A percentile compares a stretch with the other conserved stretches of the same genome.
Conservation (phyloP, 2,113 vertebrate genomes). For the Xenopus laevis region DNA sequence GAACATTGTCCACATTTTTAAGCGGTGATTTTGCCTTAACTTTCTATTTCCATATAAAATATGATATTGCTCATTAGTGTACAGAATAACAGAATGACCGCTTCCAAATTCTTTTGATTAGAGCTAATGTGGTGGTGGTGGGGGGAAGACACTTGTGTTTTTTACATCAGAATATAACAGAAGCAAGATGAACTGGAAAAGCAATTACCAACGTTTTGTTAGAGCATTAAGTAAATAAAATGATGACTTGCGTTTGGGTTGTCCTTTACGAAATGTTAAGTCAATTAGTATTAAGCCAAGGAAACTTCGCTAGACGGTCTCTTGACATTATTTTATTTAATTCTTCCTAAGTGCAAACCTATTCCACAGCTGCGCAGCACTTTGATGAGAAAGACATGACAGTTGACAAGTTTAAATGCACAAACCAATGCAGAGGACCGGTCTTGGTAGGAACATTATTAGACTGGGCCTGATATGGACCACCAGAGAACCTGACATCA, state of each 20-base stretch:
- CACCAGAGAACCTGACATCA: not conserved
- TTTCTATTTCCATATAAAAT: no score
- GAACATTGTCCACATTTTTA: no score
- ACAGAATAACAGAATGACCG: no score
- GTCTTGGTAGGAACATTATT: no score
- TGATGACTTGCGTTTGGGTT: not conserved
- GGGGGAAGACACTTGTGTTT: not conserved
- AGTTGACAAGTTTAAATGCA: not conserved
- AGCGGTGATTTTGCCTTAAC: no score
- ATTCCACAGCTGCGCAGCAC: not conserved
- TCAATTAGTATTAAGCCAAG: not conserved
- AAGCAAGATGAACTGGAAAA: not conserved
- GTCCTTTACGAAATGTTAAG: not conserved
- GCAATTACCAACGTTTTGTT: not conserved
- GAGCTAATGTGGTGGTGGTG: not conserved
- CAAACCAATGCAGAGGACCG: not conserved
- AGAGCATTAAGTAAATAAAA: not conserved
- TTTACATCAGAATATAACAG: not conserved
- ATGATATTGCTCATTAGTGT: no score
- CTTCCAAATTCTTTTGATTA: not conserved
- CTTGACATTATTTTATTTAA: not conserved
- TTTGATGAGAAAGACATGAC: not conserved
- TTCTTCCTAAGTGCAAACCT: not conserved
- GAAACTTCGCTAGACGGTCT: not conserved
- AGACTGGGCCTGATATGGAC: not conserved